Percentiles rank a stretch among this genome's conserved stretches.
Evolutionary conservation across 2,113 vertebrate genomes (phyloP).

Genomic region (Psettodes erumei): DNA sequence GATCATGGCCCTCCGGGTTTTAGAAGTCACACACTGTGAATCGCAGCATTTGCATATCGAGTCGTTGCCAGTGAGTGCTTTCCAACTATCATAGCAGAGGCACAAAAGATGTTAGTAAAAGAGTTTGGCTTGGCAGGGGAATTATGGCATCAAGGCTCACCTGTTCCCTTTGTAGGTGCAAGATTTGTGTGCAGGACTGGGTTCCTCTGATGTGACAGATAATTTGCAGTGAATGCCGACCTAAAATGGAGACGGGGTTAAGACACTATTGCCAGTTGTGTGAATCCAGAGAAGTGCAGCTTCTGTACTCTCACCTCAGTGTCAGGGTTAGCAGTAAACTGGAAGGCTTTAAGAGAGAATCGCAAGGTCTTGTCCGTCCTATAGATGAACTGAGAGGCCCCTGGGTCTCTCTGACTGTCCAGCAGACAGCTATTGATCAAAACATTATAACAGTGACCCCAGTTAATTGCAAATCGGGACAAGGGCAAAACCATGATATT

Average conservation of each 20-base stretch:
- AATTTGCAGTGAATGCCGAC: conserved; percentile 74
- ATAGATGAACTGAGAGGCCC: conserved; percentile 64
- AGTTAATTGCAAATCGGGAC: neutral
- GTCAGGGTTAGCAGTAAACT: conserved; percentile 74
- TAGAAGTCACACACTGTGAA: conserved; percentile 65
- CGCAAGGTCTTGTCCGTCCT: conserved; percentile 61
- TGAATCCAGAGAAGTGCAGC: neutral
- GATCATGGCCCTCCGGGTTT: conserved; percentile 44
- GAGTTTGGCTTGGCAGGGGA: neutral
- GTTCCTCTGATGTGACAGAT: conserved; percentile 57
- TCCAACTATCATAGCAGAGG: conserved; percentile 70
- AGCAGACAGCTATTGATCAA: conserved; percentile 69
- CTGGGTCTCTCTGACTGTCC: conserved; percentile 68
- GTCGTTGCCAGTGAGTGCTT: conserved; percentile 70
- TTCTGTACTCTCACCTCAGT: conserved; percentile 50
- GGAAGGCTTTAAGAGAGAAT: conserved; percentile 77
- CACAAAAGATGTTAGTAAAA: conserved; percentile 2
- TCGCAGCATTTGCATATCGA: conserved; percentile 80
- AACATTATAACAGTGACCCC: neutral
- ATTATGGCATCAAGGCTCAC: conserved; percentile 22
- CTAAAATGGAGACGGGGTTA: conserved; percentile 38
- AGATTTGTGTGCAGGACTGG: conserved; percentile 71
- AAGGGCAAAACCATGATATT: neutral
- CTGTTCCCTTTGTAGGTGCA: conserved; percentile 73
- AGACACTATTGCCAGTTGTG: neutral